These are phyloP conservation scores for Scaptomyza flava DNA, from an alignment of 2,888 invertebrate genomes.

Conservation along the genomic window DNA sequence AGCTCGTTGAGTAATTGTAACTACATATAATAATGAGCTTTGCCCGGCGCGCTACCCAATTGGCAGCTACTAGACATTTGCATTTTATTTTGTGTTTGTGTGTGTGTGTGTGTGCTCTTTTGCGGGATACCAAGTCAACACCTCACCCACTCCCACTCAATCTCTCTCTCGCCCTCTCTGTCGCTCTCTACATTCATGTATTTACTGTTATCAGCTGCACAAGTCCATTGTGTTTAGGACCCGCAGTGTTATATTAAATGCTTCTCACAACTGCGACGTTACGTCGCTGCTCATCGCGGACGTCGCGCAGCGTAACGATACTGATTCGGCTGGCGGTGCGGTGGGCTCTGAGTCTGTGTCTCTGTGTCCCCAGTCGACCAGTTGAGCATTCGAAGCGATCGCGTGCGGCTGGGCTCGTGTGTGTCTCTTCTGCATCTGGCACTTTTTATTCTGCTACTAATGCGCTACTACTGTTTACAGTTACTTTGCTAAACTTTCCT, in stretches of 20 bases:
- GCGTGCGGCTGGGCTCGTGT: constrained; percentile 76
- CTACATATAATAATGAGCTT: constrained; percentile 34
- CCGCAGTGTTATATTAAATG: constrained; percentile 3
- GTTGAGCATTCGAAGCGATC: constrained; percentile 80
- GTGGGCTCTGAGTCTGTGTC: constrained; percentile 42
- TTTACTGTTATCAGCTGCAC: constrained; percentile 45
- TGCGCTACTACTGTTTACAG: constrained; percentile 10
- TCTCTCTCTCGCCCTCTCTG: neutral
- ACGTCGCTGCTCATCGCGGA: constrained; percentile 32
- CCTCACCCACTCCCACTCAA: constrained; percentile 7
- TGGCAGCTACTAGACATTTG: constrained; percentile 30
- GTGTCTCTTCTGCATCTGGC: constrained; percentile 35
- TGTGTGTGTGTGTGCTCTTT: constrained; percentile 27
- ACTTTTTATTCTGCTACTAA: neutral
- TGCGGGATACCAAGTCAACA: constrained; percentile 14
- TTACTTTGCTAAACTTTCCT: constrained; percentile 9
- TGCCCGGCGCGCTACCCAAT: constrained; percentile 27
- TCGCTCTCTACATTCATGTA: constrained; percentile 6
- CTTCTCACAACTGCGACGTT: constrained; percentile 17
- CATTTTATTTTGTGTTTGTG: constrained; percentile 10
- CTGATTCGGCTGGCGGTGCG: constrained; percentile 27
- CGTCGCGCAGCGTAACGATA: constrained; percentile 12
- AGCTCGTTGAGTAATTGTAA: constrained; percentile 11
- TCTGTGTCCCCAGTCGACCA: constrained; percentile 63
- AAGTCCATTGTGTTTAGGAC: constrained; percentile 51